phyloP scores from a whole-genome alignment of 2,888 invertebrate species.

The Euclidia mi region DNA sequence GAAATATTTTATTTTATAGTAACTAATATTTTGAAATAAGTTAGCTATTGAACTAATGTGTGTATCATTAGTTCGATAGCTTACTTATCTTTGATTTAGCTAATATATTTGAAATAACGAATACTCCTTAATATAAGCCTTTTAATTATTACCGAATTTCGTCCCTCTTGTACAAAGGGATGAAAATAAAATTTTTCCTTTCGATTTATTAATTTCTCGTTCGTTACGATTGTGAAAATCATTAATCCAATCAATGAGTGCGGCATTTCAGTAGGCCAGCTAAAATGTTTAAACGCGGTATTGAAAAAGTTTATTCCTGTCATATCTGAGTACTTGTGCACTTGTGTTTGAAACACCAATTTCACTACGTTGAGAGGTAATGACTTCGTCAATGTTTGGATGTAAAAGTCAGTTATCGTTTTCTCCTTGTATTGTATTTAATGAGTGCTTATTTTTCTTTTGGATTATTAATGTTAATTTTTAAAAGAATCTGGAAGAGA shows the following conservation, averaged over 20 bases:
- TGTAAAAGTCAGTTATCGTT: no score
- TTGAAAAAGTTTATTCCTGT: conserved; percentile 36
- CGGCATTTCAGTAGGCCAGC: conserved; percentile 1
- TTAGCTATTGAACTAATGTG: no score
- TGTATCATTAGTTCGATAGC: no score
- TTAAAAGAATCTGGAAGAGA: no score
- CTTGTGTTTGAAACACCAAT: conserved; percentile 35
- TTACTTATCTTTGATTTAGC: not conserved
- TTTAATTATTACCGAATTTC: conserved; percentile 14
- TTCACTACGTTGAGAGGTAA: no score
- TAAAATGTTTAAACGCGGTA: conserved; percentile 33
- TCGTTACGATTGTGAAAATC: conserved; percentile 5
- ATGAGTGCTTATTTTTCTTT: no score
- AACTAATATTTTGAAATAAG: no score
- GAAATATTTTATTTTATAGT: no score
- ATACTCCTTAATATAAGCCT: conserved; percentile 1
- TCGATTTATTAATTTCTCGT: conserved; percentile 9
- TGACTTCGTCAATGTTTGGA: no score
- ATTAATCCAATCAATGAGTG: conserved; percentile 13
- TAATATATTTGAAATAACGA: not conserved
- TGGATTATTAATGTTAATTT: no score
- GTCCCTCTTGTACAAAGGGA: not conserved
- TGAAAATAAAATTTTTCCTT: conserved; percentile 10
- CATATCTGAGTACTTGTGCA: conserved; percentile 30
- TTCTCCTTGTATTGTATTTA: no score